Base-by-base conservation (phyloP, 2,113 vertebrate species). In the Phaetusa simplex region DNA sequence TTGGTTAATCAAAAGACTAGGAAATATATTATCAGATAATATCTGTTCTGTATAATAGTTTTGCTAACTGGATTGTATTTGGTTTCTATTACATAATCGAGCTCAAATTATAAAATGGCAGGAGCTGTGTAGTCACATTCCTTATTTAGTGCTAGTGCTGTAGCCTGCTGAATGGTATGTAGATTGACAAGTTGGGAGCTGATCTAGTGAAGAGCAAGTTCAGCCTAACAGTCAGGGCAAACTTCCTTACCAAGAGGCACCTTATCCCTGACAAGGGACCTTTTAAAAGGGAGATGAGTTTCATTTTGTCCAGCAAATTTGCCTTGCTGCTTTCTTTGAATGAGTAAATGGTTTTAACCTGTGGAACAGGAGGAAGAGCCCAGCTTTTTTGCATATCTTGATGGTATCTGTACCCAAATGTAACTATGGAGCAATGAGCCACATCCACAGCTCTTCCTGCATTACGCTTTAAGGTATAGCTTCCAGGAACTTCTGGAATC, bases 111-210 rank as follows among this genome's bases (percentile, higher is more conserved):
- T 26, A 52, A 22, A 40, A 29, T 47, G 27, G 7, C 23, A 89
- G 22, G 26, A 91, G 18, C 49, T 61, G 29, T 16, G 20, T 26
- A 78, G 20, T 72, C 22, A 12, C 6, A 5, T 80, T 14, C 9
- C 4, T 29, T 89, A 17, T 80, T 59, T 59, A 67, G 43, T 26
- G 53, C 40, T 83, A 53, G 29, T 82, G 7, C n/a, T 65, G 8
- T 26, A 49, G 29, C 24, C 24, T 86, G 29, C 16, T 49, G 43
- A 49, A 8, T 7, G 14, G 16, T 58, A 3, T 0, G 0, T 16
- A 64, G 42, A 24, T 64, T 59, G 47, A 80, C 64, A 67, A 80
- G 7, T 0, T 55, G 30, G 18, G 27, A 74, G 10, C 45, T 90
- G 18, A 74, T 66, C 15, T 49, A n/a, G 11, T 69, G 30, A 93